These are phyloP conservation scores for Lucifuga dentata DNA, from an alignment of 2,113 vertebrate species.

Conservation along the genomic window DNA sequence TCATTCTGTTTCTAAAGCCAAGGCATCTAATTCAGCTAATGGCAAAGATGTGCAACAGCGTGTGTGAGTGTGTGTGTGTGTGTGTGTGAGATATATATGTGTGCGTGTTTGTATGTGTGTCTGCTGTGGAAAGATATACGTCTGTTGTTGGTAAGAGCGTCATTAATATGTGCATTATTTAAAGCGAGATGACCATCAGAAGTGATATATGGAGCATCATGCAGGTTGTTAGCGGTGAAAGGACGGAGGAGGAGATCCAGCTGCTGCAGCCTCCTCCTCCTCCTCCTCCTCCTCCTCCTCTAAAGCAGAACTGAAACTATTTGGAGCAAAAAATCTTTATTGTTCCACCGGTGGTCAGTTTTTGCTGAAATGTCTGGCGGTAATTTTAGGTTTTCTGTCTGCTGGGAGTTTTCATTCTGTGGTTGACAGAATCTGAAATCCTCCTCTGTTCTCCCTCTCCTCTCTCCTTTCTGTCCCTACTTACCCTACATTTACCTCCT, in stretches of 20 bases:
- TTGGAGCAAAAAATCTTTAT: not conserved
- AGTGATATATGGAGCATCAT: slow-evolving; percentile 44
- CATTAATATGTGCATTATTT: slow-evolving; percentile 68
- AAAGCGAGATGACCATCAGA: slow-evolving; percentile 33
- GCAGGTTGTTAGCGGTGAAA: slow-evolving; percentile 29
- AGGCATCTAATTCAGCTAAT: slow-evolving; percentile 37
- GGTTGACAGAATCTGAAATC: no score
- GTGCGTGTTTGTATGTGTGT: slow-evolving; percentile 3
- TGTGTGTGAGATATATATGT: slow-evolving; percentile 1
- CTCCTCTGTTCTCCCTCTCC: not conserved
- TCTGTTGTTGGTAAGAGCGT: slow-evolving; percentile 39
- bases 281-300: slow-evolving; percentile 11
- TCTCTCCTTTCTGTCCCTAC: not conserved
- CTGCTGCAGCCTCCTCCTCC: not conserved
- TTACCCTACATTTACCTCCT: not conserved
- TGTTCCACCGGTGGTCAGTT: slow-evolving; percentile 13
- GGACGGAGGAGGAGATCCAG: slow-evolving; percentile 1
- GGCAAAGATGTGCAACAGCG: slow-evolving; percentile 1
- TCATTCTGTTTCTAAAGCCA: slow-evolving; percentile 11
- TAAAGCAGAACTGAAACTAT: slow-evolving; percentile 10
- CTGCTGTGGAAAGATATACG: slow-evolving; percentile 38
- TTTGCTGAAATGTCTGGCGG: not conserved
- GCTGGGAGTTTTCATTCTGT: not conserved
- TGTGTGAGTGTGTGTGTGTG: slow-evolving; percentile 9
- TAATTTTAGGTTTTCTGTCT: slow-evolving; percentile 5